Evolutionary conservation across 2,888 invertebrate genomes (phyloP).

Genomic region (Rutpela maculata): DNA sequence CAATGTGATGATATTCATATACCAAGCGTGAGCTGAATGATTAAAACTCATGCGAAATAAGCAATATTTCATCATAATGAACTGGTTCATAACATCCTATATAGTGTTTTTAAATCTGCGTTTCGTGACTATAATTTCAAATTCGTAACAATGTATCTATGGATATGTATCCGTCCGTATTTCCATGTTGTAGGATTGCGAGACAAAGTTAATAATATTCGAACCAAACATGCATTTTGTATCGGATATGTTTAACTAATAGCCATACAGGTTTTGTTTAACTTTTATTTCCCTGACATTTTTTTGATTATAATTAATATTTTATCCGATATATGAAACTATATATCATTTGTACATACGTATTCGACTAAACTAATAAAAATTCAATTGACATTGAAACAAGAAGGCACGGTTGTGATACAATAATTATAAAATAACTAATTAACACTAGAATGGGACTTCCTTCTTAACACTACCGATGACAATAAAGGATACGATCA

Average conservation of each 20-base stretch:
- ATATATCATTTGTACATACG: no score
- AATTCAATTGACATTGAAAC: no score
- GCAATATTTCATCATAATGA: slow-evolving; percentile 66
- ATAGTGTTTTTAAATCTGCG: slow-evolving; percentile 39
- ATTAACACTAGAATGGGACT: no score
- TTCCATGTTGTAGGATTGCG: neutral
- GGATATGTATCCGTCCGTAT: neutral
- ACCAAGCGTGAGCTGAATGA: slow-evolving; percentile 65
- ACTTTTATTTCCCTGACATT: neutral
- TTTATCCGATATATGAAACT: no score
- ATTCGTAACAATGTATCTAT: slow-evolving; percentile 33
- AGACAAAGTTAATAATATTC: neutral
- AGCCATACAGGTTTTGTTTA: neutral
- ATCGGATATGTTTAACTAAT: neutral
- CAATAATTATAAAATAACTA: no score
- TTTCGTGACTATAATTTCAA: slow-evolving; percentile 38
- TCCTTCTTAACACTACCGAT: no score
- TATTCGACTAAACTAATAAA: no score
- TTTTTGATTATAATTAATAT: neutral
- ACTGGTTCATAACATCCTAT: slow-evolving; percentile 49
- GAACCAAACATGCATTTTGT: neutral
- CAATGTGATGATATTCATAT: slow-evolving; percentile 68
- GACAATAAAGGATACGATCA: no score
- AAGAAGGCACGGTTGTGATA: no score
- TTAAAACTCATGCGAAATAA: slow-evolving; percentile 66